Base-by-base conservation (phyloP, 2,797 vertebrate genomes). In the Scolopax rusticola region DNA sequence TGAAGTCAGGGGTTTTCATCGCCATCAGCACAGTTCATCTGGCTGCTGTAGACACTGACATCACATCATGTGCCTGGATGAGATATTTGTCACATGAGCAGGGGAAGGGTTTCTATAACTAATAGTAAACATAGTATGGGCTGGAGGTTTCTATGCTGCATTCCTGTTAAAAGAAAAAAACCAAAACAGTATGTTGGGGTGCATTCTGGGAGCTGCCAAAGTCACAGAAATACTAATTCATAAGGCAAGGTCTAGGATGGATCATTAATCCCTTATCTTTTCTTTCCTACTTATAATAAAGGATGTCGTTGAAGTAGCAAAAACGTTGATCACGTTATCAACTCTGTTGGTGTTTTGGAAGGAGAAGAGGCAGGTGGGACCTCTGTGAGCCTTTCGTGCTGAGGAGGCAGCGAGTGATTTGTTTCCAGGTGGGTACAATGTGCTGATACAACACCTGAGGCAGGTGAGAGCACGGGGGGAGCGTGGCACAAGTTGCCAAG, bases 401-500 rank as follows among this genome's bases (percentile, higher is more conserved):
- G 38, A 30, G 41, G 17, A 48, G 47, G 28, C 30, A 51, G 73
- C 0, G 0, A 9, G 33, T 5, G 70, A 8, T 27, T 25, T 38
- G 65, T 65, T 73, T 73, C 59, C 36, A 57, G 67, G 59, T 64
- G 13, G 16, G 25, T 14, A 25, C 11, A 25, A 8, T 16, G 15
- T 41, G 63, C 63, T 54, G 70, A n/a, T 30, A 8, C 0, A 60
- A 64, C 56, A 11, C 56, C 12, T 12, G 4, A 47, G 28, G n/a
- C 6, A 12, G 53, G 19, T 18, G 14, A 12, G 12, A 21, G 40
- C 15, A 12, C 0, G 1, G 20, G 40, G 15, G 43, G 79, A 56
- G 45, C 33, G 7, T 2, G 4, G 47, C 3, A 2, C 0, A 0
- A 1, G 0, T 10, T 15, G 27, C 28, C 43, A 7, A 8, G 19